phyloP scores from a whole-genome alignment of 2,113 vertebrate genomes.

The Sapajus apella region DNA sequence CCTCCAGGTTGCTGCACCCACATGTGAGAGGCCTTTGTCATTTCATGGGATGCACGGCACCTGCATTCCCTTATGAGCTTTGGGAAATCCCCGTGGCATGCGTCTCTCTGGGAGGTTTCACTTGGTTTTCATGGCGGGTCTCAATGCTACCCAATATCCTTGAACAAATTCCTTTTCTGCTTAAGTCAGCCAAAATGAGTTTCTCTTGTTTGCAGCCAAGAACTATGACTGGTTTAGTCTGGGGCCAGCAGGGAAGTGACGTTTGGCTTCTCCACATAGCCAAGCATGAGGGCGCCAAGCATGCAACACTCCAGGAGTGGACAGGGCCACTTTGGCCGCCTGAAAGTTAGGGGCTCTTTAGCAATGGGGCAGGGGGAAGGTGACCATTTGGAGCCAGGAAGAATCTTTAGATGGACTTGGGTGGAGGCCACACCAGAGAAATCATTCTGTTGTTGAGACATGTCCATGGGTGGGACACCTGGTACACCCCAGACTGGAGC shows the following conservation, averaged over 20 bases:
- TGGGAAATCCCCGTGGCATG: not conserved
- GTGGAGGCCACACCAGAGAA: not conserved
- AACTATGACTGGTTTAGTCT: not conserved
- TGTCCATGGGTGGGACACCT: not conserved
- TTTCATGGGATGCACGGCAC: not conserved
- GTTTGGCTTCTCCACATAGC: not conserved
- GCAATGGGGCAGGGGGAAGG: not conserved
- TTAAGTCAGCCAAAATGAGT: not conserved
- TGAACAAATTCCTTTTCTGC: constrained; percentile 16
- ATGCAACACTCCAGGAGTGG: not conserved
- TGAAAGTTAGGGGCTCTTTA: not conserved
- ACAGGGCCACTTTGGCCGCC: not conserved
- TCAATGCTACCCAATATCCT: not conserved
- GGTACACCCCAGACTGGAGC: not conserved
- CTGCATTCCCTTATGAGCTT: not conserved
- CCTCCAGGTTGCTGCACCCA: not conserved
- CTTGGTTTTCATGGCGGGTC: not conserved
- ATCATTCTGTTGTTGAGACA: not conserved
- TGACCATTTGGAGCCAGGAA: not conserved
- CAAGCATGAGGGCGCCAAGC: not conserved
- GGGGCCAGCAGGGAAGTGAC: not conserved
- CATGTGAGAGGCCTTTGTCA: not conserved
- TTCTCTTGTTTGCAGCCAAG: constrained; percentile 42
- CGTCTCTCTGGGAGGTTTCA: not conserved
- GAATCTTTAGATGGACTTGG: not conserved